Evolutionary conservation across 2,888 invertebrate species (phyloP).

Genomic region (Acleris sparsana): DNA sequence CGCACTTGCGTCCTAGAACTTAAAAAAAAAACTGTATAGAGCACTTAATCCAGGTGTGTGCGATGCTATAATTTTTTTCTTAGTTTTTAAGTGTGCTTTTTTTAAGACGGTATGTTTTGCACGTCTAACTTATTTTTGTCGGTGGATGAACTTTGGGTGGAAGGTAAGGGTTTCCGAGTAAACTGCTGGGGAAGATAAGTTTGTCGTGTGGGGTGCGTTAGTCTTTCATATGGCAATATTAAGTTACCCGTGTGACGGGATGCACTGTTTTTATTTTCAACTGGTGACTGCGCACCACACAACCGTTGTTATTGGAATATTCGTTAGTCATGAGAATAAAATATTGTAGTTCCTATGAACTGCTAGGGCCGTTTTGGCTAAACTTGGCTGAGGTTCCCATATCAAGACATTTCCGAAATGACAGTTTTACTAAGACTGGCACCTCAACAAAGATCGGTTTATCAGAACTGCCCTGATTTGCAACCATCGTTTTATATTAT

Average conservation of each 20-base stretch:
- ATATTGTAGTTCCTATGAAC: not conserved
- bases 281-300: slow-evolving; percentile 28
- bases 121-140: not conserved
- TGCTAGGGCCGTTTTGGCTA: not conserved
- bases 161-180: not conserved
- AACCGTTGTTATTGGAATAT: slow-evolving; percentile 16
- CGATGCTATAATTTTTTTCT: slow-evolving; percentile 57
- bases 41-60: slow-evolving; percentile 58
- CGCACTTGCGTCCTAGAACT: slow-evolving; percentile 21
- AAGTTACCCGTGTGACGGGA: slow-evolving; percentile 27
- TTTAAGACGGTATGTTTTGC: slow-evolving; percentile 44
- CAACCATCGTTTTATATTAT: not conserved
- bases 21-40: slow-evolving; percentile 55
- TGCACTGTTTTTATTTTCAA: slow-evolving; percentile 19
- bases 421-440: too few relatives aligned
- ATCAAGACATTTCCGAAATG: too few relatives aligned
- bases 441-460: too few relatives aligned
- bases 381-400: not conserved
- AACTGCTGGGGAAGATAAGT: not conserved
- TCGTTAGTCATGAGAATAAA: slow-evolving; percentile 4
- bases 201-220: slow-evolving; percentile 23
- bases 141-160: not conserved
- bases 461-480: too few relatives aligned
- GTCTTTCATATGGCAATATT: slow-evolving; percentile 17
- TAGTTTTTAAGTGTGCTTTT: slow-evolving; percentile 75